Conservation (phyloP, 2,113 vertebrate genomes). For the Syrrhaptes paradoxus region DNA sequence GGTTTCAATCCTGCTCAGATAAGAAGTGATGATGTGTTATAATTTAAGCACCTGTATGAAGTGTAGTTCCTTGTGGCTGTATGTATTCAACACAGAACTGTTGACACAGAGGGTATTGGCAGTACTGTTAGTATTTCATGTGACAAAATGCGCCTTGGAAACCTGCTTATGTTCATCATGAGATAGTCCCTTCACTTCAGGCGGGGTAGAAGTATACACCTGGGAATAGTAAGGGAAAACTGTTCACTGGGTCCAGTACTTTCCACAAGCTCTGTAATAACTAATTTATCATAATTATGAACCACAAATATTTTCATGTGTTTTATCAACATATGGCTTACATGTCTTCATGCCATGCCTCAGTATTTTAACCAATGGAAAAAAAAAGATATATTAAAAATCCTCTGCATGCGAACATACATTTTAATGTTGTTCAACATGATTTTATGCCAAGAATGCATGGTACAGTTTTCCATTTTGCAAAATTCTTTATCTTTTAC, state of each 20-base stretch:
- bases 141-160: not conserved
- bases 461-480: not conserved
- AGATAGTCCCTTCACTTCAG: not conserved
- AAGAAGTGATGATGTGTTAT: not conserved
- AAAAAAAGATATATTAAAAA: not conserved
- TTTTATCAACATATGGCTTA: not conserved
- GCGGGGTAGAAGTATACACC: not conserved
- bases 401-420: not conserved
- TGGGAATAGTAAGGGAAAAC: not conserved
- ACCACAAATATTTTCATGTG: not conserved
- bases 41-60: not conserved
- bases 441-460: not conserved
- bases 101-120: not conserved
- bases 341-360: not conserved
- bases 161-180: not conserved
- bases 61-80: not conserved
- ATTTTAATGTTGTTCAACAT: not conserved
- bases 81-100: not conserved
- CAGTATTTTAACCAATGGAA: not conserved
- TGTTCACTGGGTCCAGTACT: not conserved
- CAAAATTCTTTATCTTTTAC: not conserved
- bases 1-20: constrained; percentile 9
- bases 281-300: not conserved
- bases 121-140: not conserved
- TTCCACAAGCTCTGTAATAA: not conserved